Base-by-base conservation (phyloP, 2,797 vertebrate genomes). In the Sciurus vulgaris region DNA sequence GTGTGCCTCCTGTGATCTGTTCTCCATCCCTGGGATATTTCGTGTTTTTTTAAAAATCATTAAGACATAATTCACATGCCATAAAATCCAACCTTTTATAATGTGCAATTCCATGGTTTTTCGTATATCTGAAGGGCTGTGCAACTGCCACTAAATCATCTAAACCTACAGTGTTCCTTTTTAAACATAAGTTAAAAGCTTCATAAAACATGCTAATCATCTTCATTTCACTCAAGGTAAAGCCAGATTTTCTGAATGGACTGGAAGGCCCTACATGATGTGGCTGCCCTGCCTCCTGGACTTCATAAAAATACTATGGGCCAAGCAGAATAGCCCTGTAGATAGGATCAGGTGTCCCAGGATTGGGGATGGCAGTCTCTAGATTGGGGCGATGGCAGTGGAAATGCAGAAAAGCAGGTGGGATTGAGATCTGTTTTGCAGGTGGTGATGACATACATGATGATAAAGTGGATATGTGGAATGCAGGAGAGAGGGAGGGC, bases 81-180 rank as follows among this genome's bases (percentile, higher is more conserved):
- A 26, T 76, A 77, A 63, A 69, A 73, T 81, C 28, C 2, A 78
- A 56, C 41, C 70, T 89, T 90, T 91, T 82, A 73, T 63, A 63
- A 7, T 59, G 22, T 74, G 17, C n/a, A 56, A n/a, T 72, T 85
- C n/a, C 88, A 59, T 93, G 56, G 61, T 69, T 88, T 86, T 81
- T 77, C 92, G 73, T 89, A n/a, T 93, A 49, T 94, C 77, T 14
- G 41, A 12, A 88, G 84, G 47, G 10, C 61, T 91, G 5, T 73
- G 30, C 9, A 86, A 2, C 41, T 7, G 72, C 83, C 7, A 33
- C 13, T 49, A 35, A 56, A 56, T 49, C 63, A 22, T 54, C 44
- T 77, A 72, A 81, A 51, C 56, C 69, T 47, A 94, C 63, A 83
- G 5, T 83, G 11, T 89, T 77, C 56, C 35, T 94, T 93, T 94